Conservation (phyloP, 2,113 vertebrate species). For the Reinhardtius hippoglossoides region DNA sequence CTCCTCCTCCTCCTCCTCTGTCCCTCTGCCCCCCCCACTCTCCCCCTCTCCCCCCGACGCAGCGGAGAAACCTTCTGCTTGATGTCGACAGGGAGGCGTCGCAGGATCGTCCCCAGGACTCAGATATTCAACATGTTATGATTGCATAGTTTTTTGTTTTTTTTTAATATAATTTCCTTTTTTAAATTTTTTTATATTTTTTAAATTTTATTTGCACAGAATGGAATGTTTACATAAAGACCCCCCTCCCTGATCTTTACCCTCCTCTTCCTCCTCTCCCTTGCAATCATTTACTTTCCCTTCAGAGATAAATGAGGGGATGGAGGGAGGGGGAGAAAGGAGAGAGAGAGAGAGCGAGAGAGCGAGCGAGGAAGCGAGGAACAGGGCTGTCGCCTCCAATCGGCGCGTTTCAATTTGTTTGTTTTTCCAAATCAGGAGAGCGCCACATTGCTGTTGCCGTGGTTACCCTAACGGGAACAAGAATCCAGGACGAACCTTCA, state of each 20-base stretch:
- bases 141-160: constrained; percentile 82
- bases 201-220: constrained; percentile 65
- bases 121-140: constrained; percentile 65
- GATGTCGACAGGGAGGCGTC: constrained; percentile 35
- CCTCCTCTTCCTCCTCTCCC: constrained; percentile 30
- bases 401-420: constrained; percentile 48
- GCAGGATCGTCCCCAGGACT: constrained; percentile 28
- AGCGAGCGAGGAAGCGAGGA: not conserved
- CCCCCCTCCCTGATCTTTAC: constrained; percentile 21
- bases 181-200: constrained; percentile 4
- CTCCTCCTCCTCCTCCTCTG: not conserved
- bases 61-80: constrained; percentile 34
- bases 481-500: constrained; percentile 21
- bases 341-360: constrained; percentile 8
- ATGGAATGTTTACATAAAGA: constrained; percentile 79
- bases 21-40: not conserved
- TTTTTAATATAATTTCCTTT: constrained; percentile 61
- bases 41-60: constrained; percentile 33
- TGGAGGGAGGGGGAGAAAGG: constrained; percentile 5
- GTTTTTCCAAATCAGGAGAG: constrained; percentile 1
- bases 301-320: constrained; percentile 22
- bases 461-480: not conserved
- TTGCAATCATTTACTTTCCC: constrained; percentile 25
- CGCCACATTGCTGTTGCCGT: not conserved
- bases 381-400: constrained; percentile 57